Base-by-base conservation (phyloP, 1,140 invertebrate genomes). In the Bombus waltoni region DNA sequence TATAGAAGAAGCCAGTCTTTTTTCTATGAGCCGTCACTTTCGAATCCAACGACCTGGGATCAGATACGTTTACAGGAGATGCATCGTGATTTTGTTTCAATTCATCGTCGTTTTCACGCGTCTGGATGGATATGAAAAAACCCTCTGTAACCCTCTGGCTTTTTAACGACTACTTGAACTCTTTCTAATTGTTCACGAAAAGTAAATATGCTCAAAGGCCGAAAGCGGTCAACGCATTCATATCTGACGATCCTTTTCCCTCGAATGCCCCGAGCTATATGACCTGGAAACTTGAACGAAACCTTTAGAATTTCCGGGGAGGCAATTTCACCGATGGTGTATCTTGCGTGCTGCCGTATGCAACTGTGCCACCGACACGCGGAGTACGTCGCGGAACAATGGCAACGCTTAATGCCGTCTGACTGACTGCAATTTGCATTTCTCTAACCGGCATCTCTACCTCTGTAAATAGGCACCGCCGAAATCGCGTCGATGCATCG, bases 221-320 rank as follows among this genome's bases (percentile, higher is more conserved):
- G 53, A 87, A 83, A 78, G 85, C 74, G 74, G 81, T 74, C 74
- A 72, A n/a, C 57, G 32, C 57, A 65, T 79, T 79, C 82, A 59
- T 62, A n/a, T 18, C 35, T 38, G 40, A 35, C 70, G 62, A 38
- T 62, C 42, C 38, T 66, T 65, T 75, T 44, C 57, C 38, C 40
- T 74, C 57, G 47, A 85, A 78, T 73, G 75, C 91, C 86, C 42
- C 72, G 66, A 91, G 89, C 89, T 47, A 57, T 86, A 85, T 89
- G 91, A 92, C 91, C 90, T 88, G 91, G 90, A 92, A 90, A 91
- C 80, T 92, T 93, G 87, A 83, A 89, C 86, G 85, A 92, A 90
- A 85, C 87, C 90, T 87, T 91, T 85, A 88, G 75, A 90, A 86
- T 76, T 88, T 75, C 38, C 28, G 53, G 73, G 73, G 79, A 87